These are phyloP conservation scores for Spondyliosoma cantharus DNA, from an alignment of 2,797 vertebrate species.

Conservation along the genomic window DNA sequence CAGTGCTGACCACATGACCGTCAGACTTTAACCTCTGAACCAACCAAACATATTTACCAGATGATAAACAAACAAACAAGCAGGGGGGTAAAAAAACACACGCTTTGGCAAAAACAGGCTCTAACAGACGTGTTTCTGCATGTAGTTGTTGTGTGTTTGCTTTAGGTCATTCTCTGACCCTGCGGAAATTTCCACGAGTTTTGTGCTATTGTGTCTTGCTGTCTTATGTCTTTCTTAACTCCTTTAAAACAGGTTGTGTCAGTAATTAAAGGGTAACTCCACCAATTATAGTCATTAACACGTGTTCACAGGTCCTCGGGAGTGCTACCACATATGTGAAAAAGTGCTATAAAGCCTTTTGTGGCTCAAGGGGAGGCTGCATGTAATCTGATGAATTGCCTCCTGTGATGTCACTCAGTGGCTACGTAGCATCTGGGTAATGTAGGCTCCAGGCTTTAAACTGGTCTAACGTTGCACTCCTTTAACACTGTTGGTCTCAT, in stretches of 20 bases:
- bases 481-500: too few relatives aligned
- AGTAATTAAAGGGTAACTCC: too few relatives aligned
- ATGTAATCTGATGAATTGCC: too few relatives aligned
- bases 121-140: not conserved
- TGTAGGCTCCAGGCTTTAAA: too few relatives aligned
- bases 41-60: constrained; percentile 4
- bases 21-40: constrained; percentile 50
- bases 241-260: not conserved
- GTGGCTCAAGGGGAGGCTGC: too few relatives aligned
- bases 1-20: constrained; percentile 18
- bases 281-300: too few relatives aligned
- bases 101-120: not conserved
- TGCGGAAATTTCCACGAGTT: not conserved
- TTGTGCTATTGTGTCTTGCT: not conserved
- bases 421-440: too few relatives aligned
- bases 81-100: not conserved
- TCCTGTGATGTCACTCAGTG: too few relatives aligned
- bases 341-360: too few relatives aligned
- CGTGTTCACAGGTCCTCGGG: too few relatives aligned
- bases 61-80: not conserved
- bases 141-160: not conserved
- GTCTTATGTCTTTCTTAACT: not conserved
- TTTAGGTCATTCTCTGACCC: not conserved
- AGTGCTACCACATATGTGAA: too few relatives aligned
- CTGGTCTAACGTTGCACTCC: too few relatives aligned